phyloP scores from a whole-genome alignment of 2,888 invertebrate species.

The Nemotelus pantherinus region DNA sequence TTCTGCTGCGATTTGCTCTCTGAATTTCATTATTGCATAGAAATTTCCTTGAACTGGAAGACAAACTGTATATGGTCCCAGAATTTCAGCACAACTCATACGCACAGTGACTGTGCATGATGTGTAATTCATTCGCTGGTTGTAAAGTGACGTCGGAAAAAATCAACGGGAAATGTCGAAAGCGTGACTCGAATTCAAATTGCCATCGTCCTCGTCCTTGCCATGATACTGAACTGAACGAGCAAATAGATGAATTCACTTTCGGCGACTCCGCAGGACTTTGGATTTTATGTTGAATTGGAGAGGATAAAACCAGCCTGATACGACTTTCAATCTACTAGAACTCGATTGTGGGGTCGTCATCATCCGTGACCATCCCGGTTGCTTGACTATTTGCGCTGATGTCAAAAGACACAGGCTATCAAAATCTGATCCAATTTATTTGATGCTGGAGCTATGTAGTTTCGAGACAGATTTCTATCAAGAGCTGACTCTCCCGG shows the following conservation, averaged over 20 bases:
- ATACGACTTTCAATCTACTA: conserved; percentile 24
- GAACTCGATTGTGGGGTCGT: background rate
- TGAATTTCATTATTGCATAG: conserved; percentile 27
- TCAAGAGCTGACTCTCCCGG: background rate
- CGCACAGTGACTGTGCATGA: background rate
- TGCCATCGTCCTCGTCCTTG: background rate
- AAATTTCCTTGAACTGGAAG: background rate
- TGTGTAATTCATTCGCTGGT: background rate
- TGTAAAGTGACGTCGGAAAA: background rate
- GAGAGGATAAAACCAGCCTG: conserved; percentile 10
- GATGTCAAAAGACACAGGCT: conserved; percentile 34
- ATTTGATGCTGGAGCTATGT: conserved; percentile 50
- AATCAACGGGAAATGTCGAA: conserved; percentile 47
- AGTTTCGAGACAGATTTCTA: conserved; percentile 43
- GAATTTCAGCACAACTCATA: conserved; percentile 5
- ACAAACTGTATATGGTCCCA: background rate
- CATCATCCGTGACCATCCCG: conserved; percentile 15
- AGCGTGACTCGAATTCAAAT: conserved; percentile 50
- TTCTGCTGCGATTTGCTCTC: background rate
- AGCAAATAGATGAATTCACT: conserved; percentile 35
- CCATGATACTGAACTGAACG: conserved; percentile 20
- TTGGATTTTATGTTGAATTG: conserved; percentile 24
- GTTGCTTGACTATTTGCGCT: background rate
- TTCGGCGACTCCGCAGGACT: conserved; percentile 19
- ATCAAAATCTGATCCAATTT: conserved; percentile 50